A percentile compares a stretch with the other conserved stretches of the same genome.
Evolutionary conservation across 2,113 vertebrate species (phyloP).

Genomic region (Damaliscus lunatus): DNA sequence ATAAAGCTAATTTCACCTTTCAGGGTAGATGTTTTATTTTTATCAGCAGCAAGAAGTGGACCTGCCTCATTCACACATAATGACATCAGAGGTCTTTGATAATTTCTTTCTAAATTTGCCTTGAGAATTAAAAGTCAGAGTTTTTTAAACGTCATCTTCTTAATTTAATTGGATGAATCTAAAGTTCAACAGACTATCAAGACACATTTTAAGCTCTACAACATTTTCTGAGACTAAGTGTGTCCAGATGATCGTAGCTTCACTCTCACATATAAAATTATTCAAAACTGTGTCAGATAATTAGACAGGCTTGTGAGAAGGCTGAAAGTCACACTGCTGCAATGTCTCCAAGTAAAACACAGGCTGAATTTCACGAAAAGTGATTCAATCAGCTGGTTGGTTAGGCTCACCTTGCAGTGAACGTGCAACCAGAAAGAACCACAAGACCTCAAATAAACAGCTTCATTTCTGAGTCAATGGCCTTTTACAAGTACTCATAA

Average conservation of each 20-base stretch:
- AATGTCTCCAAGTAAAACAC: background rate
- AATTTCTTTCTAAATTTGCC: background rate
- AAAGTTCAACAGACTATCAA: background rate
- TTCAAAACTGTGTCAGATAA: background rate
- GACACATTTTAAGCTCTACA: background rate
- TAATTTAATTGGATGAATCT: background rate
- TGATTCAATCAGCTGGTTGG: background rate
- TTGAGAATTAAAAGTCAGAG: background rate
- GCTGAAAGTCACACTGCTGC: background rate
- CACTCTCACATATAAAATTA: background rate
- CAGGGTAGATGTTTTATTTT: background rate
- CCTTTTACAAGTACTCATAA: conserved; percentile 57
- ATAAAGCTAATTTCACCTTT: background rate
- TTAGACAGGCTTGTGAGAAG: background rate
- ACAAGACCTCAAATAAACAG: background rate
- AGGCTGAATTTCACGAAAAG: background rate
- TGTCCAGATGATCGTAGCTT: background rate
- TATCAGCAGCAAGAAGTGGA: background rate
- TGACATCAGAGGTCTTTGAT: background rate
- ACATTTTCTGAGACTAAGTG: background rate
- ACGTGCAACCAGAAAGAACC: background rate
- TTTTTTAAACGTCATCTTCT: conserved; percentile 7
- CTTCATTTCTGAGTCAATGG: conserved; percentile 39
- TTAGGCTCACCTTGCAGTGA: background rate
- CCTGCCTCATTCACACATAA: background rate